Conservation (phyloP, 2,797 vertebrate genomes). For the Passerculus sandwichensis region DNA sequence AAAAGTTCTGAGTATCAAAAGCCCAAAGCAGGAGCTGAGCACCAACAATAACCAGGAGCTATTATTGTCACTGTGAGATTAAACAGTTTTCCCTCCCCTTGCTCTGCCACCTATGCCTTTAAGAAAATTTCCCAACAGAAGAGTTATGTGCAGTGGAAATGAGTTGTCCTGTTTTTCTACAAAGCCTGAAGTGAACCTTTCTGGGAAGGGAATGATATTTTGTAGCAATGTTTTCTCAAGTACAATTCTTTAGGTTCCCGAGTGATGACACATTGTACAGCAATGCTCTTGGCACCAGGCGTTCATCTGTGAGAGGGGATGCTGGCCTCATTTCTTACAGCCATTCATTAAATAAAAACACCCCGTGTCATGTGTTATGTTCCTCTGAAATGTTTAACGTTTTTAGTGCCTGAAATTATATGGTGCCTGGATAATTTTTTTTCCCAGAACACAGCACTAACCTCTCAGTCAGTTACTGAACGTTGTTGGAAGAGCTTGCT, state of each 20-base stretch:
- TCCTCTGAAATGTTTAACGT: slow-evolving; percentile 58
- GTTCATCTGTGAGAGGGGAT: slow-evolving; percentile 39
- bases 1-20: not conserved
- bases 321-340: slow-evolving; percentile 50
- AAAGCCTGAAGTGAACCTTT: slow-evolving; percentile 68
- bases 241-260: slow-evolving; percentile 72
- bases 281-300: slow-evolving; percentile 48
- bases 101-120: not conserved
- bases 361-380: slow-evolving; percentile 26
- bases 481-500: not conserved
- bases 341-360: slow-evolving; percentile 68
- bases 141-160: slow-evolving; percentile 61
- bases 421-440: not conserved
- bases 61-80: not conserved
- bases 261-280: slow-evolving; percentile 70
- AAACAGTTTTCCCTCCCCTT: not conserved
- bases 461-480: slow-evolving; percentile 34
- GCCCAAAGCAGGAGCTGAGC: not conserved
- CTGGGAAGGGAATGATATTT: slow-evolving; percentile 68
- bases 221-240: slow-evolving; percentile 69
- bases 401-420: slow-evolving; percentile 54
- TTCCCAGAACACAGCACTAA: slow-evolving; percentile 16
- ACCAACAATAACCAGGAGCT: not conserved
- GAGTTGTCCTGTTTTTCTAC: slow-evolving; percentile 61
- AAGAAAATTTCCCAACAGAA: slow-evolving; percentile 63